Evolutionary conservation across 2,113 vertebrate species (phyloP).

Genomic region (Bambusicola thoracicus): DNA sequence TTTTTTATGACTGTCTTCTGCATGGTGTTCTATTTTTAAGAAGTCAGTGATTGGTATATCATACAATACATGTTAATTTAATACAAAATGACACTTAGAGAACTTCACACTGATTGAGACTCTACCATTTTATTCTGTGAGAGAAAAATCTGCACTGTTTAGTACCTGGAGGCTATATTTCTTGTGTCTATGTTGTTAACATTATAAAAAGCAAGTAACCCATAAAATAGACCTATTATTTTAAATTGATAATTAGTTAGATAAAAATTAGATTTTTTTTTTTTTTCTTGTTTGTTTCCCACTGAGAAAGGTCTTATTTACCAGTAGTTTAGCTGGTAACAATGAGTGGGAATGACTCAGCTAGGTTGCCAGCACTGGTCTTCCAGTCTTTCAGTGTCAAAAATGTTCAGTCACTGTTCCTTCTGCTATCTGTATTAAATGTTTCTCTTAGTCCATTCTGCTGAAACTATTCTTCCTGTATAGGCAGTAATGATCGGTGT

Average conservation of each 20-base stretch:
- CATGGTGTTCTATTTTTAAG: background rate
- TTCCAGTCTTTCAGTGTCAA: background rate
- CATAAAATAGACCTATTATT: background rate
- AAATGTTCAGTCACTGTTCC: background rate
- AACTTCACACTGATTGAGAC: background rate
- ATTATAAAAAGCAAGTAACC: background rate
- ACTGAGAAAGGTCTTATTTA: background rate
- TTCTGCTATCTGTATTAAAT: background rate
- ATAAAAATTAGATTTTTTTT: background rate
- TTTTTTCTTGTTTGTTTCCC: background rate
- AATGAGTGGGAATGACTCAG: background rate
- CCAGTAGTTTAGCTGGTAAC: rapidly evolving
- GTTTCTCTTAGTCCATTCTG: background rate
- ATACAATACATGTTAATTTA: background rate
- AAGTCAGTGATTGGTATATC: background rate
- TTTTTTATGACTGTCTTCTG: background rate
- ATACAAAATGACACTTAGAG: background rate
- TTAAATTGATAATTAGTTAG: background rate
- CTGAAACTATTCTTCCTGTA: background rate
- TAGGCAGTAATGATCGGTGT: background rate
- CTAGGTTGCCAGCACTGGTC: background rate
- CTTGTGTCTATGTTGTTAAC: background rate
- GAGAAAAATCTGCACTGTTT: background rate
- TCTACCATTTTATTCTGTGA: background rate
- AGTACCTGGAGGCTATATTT: background rate